Percentiles rank a stretch among this genome's conserved stretches.
These are phyloP conservation scores for Notodonta dromedarius DNA, from an alignment of 2,888 invertebrate species.

Conservation along the genomic window DNA sequence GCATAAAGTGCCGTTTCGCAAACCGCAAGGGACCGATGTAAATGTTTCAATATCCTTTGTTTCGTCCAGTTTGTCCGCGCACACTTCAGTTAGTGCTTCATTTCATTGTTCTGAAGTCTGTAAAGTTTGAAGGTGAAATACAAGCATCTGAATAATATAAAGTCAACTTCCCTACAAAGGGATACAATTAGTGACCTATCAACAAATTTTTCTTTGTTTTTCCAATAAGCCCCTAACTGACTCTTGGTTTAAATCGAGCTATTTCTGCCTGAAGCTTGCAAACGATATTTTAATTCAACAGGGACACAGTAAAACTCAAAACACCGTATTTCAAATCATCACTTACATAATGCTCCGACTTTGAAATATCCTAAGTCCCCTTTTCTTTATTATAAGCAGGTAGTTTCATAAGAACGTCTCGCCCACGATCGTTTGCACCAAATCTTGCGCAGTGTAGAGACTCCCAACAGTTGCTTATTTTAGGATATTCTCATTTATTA, in stretches of 20 bases:
- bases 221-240: no score
- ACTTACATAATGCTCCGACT: constrained; percentile 22
- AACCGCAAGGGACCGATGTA: constrained; percentile 63
- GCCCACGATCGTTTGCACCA: constrained; percentile 49
- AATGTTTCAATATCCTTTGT: constrained; percentile 70
- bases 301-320: neutral
- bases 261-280: neutral
- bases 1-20: constrained; percentile 66
- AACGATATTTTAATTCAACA: neutral
- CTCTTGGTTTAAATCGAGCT: neutral
- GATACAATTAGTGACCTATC: no score
- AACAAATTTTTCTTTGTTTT: no score
- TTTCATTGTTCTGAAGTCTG: constrained; percentile 11
- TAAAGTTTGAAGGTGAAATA: constrained; percentile 10
- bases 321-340: constrained; percentile 9
- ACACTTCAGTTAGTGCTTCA: constrained; percentile 20
- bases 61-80: constrained; percentile 50
- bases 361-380: constrained; percentile 27
- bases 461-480: neutral
- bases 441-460: neutral
- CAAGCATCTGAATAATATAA: neutral
- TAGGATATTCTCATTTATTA: neutral
- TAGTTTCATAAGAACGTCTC: constrained; percentile 55
- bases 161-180: no score
- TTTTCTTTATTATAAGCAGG: constrained; percentile 40